Evolutionary conservation across 2,797 vertebrate species (phyloP).

Genomic region (Manis javanica): DNA sequence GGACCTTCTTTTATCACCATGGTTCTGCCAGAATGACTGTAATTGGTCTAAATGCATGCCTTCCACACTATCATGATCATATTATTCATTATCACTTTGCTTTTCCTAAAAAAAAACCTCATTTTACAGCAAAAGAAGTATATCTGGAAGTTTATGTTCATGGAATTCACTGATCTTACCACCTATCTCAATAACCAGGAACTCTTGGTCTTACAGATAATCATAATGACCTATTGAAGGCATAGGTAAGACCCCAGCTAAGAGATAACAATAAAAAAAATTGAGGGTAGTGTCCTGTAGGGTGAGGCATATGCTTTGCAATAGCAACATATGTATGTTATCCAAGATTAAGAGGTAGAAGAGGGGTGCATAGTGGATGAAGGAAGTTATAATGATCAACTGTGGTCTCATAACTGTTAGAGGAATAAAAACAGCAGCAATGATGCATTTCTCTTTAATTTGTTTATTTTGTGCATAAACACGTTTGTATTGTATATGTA

Average conservation of each 20-base stretch:
- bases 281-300: neutral
- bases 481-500: neutral
- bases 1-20: neutral
- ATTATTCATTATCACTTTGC: neutral
- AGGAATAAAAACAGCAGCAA: neutral
- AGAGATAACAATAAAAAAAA: neutral
- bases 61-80: neutral
- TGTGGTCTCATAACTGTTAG: neutral
- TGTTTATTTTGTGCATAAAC: neutral
- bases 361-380: neutral
- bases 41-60: neutral
- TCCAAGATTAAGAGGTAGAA: neutral
- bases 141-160: neutral
- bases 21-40: neutral
- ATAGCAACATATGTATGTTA: neutral
- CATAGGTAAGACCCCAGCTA: neutral
- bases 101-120: neutral
- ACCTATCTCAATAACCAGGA: neutral
- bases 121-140: neutral
- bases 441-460: neutral
- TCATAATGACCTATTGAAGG: neutral
- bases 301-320: neutral
- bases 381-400: neutral
- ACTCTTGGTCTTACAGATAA: neutral
- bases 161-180: slow-evolving; percentile 2